Percentiles rank a stretch among this genome's conserved stretches.
Evolutionary conservation across 2,888 invertebrate species (phyloP).

Genomic region (Lomographa bimaculata): DNA sequence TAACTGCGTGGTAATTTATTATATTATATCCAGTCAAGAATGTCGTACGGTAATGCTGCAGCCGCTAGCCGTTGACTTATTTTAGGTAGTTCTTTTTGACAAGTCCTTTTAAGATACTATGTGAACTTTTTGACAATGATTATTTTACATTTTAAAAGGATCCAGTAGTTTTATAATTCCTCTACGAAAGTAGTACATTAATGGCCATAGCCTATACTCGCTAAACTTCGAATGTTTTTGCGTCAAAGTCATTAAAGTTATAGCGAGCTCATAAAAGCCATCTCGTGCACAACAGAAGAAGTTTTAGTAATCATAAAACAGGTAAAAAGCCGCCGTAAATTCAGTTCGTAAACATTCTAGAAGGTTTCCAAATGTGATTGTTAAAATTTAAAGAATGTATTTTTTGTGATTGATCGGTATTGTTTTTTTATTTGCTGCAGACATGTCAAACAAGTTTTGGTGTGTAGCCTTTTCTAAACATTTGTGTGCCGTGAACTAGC

Average conservation of each 20-base stretch:
- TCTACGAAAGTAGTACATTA: no score
- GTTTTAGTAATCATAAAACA: slow-evolving; percentile 34
- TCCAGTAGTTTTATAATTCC: no score
- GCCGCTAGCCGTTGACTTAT: no score
- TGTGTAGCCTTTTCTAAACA: slow-evolving; percentile 49
- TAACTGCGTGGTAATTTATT: slow-evolving; percentile 19
- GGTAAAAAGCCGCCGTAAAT: slow-evolving; percentile 29
- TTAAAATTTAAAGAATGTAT: slow-evolving; percentile 21
- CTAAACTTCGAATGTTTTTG: no score
- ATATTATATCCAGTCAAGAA: slow-evolving; percentile 21
- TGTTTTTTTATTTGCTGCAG: slow-evolving; percentile 29
- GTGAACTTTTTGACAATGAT: no score
- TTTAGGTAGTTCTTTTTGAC: no score
- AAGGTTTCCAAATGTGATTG: slow-evolving; percentile 26
- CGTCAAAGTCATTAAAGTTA: slow-evolving; percentile 34
- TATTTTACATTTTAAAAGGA: no score
- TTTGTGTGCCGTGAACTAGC: slow-evolving; percentile 56
- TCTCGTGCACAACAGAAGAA: slow-evolving; percentile 29
- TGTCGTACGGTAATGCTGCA: slow-evolving; percentile 8
- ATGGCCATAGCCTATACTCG: no score
- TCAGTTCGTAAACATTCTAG: slow-evolving; percentile 24
- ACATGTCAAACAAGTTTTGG: slow-evolving; percentile 40
- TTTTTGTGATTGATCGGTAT: slow-evolving; percentile 30
- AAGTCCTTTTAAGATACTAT: no score
- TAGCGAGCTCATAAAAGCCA: slow-evolving; percentile 37